Evolutionary conservation across 2,797 vertebrate species (phyloP).

Genomic region (Coracias cyanogaster): DNA sequence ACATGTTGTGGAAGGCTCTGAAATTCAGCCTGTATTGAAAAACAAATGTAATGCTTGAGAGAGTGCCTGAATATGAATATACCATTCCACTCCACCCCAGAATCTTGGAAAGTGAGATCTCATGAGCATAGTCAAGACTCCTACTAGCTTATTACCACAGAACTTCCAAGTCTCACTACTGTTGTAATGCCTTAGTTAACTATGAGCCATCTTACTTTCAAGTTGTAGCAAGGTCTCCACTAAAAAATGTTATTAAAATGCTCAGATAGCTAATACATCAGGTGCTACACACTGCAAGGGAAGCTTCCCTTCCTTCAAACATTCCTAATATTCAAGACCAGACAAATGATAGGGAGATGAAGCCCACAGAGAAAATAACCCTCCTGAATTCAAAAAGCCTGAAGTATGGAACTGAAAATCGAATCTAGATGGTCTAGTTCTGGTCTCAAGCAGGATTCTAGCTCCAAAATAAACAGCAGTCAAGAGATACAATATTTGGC

Average conservation of each 20-base stretch:
- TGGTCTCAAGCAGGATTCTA: background rate
- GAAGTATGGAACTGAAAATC: background rate
- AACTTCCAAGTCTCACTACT: background rate
- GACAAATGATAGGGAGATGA: fast-evolving
- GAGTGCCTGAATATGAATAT: background rate
- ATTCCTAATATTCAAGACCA: background rate
- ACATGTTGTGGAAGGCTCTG: background rate
- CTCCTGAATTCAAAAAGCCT: background rate
- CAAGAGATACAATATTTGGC: background rate
- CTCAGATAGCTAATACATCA: background rate
- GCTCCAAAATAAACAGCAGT: background rate
- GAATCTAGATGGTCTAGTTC: background rate
- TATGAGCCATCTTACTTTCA: background rate
- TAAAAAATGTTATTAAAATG: background rate
- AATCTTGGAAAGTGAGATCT: background rate
- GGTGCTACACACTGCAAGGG: too few species aligned
- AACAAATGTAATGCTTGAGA: slow-evolving; percentile 20
- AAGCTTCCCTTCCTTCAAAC: background rate
- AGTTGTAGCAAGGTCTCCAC: background rate
- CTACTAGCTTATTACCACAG: background rate
- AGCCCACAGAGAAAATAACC: background rate
- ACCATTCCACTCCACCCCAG: background rate
- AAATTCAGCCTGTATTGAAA: slow-evolving; percentile 1
- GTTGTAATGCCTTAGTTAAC: background rate
- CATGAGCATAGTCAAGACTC: background rate